Percentiles rank a stretch among this genome's conserved stretches.
Conservation (phyloP, 2,113 vertebrate species). For the Nesogale talazaci region DNA sequence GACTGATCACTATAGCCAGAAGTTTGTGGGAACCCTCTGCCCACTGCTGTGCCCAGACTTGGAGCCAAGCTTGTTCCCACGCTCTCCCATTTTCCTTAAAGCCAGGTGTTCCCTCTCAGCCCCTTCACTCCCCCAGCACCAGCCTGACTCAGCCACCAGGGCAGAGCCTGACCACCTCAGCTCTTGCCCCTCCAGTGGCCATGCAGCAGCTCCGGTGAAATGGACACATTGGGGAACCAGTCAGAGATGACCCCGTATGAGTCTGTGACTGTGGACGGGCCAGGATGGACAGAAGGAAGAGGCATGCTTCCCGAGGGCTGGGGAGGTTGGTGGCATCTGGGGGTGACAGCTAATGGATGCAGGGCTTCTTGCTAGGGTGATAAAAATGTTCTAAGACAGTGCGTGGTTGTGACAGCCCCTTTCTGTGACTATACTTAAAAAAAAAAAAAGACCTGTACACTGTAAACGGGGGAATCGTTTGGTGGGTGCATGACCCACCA, state of each 20-base stretch:
- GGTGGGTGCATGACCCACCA: neutral
- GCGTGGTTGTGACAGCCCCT: neutral
- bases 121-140: neutral
- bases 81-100: neutral
- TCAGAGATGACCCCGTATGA: neutral
- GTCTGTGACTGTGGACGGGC: neutral
- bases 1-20: neutral
- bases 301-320: neutral
- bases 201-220: accelerated
- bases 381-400: neutral
- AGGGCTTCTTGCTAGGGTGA: neutral
- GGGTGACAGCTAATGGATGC: neutral
- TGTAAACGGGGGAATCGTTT: neutral
- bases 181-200: accelerated
- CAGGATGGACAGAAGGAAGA: neutral
- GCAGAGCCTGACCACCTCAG: neutral
- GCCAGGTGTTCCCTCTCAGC: neutral
- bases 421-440: neutral
- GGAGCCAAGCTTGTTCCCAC: neutral
- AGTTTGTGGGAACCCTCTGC: neutral
- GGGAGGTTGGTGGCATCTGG: no score
- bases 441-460: neutral
- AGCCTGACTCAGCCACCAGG: neutral
- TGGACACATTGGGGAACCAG: neutral
- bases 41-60: neutral